Evolutionary conservation across 2,797 vertebrate species (phyloP), one percentile per base, ranked within the genome.

Genomic region (Micropoecilia bifurca): DNA sequence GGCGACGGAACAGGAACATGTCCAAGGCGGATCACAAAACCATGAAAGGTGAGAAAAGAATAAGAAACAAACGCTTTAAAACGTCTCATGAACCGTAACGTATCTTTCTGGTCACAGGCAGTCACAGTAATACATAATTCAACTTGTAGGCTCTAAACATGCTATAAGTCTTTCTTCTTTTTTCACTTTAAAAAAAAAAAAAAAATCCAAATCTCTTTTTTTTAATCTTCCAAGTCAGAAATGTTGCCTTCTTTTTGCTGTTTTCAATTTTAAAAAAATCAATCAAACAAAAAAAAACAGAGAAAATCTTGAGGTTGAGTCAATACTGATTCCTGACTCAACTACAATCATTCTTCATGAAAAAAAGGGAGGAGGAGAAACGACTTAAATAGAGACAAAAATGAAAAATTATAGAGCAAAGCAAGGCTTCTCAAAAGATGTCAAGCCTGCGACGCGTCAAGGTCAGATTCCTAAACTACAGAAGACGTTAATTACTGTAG

Each of bases 401-500:
- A 9, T 22, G 30, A 63, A 43, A 71, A 28, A 76, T n/a, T 47
- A 76, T 73, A 76, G 69, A 84, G 80, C 79, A 85, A 83, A 88
- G 80, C 78, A 68, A 75, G 75, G 76, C 45, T 25, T 71, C 75
- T 79, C 76, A 82, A 84, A 79, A 80, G 55, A 63, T 84, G 59
- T 83, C 53, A 33, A 48, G 69, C 71, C 73, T 20, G 28, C 10
- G 76, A 79, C 78, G 66, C 46, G 2, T 20, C 25, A 22, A 80
- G 47, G 71, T 53, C 79, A 68, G 78, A 86, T 72, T 81, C 73
- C 50, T 14, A 59, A 71, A 72, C 41, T 57, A 0, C 72, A 89
- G 82, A 77, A 84, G 85, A 85, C 39, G 48, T 83, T 93, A 94
- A 93, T 95, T 93, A 90, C 84, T 61, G 75, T 20, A 83, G 84